A percentile compares a stretch with the other conserved stretches of the same genome.
Evolutionary conservation across 1,140 invertebrate species (phyloP).

Genomic region (Pollicipes pollicipes): DNA sequence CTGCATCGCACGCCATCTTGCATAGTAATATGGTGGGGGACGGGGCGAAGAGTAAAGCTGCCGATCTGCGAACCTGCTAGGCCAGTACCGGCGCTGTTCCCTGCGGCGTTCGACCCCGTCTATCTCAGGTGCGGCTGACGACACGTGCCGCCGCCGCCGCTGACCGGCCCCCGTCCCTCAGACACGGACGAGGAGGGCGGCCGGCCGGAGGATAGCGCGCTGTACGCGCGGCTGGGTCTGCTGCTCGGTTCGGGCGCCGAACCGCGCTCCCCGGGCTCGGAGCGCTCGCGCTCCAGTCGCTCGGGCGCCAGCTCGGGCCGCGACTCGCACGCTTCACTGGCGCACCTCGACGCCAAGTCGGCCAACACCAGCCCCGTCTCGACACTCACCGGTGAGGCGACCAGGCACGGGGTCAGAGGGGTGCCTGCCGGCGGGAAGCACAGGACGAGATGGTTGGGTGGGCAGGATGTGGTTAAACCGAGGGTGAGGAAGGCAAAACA

Average conservation of each 20-base stretch:
- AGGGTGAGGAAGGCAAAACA: too few species aligned
- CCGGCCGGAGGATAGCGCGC: constrained; percentile 42
- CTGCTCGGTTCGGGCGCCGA: constrained; percentile 44
- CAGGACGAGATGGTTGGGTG: too few species aligned
- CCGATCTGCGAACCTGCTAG: too few species aligned
- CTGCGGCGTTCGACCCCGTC: too few species aligned
- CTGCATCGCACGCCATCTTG: too few species aligned
- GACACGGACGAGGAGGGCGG: neutral
- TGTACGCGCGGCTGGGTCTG: constrained; percentile 68
- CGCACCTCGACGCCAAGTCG: constrained; percentile 39
- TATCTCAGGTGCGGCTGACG: too few species aligned
- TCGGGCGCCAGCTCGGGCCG: constrained; percentile 15
- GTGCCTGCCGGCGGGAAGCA: neutral
- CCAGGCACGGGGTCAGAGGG: neutral
- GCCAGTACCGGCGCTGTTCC: too few species aligned
- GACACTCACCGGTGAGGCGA: constrained; percentile 51
- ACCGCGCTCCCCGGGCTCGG: constrained; percentile 15
- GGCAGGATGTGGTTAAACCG: too few species aligned
- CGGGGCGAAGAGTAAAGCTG: too few species aligned
- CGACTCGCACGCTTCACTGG: constrained; percentile 20
- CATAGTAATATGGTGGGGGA: too few species aligned
- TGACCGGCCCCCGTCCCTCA: neutral
- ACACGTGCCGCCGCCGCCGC: too few species aligned
- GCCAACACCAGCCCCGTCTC: constrained; percentile 73
- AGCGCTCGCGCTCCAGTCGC: constrained; percentile 6